Base-by-base conservation (phyloP, 2,888 invertebrate species). In the Nowickia ferox region DNA sequence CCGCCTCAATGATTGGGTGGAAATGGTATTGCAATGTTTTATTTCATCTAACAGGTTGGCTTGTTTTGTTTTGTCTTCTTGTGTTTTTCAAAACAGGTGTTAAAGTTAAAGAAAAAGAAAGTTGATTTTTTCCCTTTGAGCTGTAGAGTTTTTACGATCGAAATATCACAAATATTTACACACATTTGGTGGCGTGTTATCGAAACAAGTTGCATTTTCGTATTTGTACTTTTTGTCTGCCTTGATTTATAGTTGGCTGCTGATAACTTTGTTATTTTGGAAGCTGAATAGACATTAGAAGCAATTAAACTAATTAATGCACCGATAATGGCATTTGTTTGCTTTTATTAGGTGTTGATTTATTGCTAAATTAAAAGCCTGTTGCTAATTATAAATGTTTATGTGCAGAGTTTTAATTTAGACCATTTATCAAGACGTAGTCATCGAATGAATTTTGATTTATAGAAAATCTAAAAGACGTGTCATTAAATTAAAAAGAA, bases 271-370 rank as follows among this genome's bases (percentile, higher is more conserved):
- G 10, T 48, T 75, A n/a, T 53, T 68, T 74, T 80, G 30, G 48
- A 68, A 80, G 68, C 51, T 53, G 59, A 51, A 61, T 61, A 53
- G 46, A 68, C 15, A 51, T 66, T 81, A 19, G 44, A 81, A 75
- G 44, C 75, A 68, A 68, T 76, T 82, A 69, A 82, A 69, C 22
- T 61, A 81, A 81, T 81, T 75, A 75, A 75, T 53, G 75, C 51
- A 19, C 2, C 42, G 13, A 48, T 44, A 68, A 59, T 46, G 38
- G 42, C 19, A 75, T 61, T 75, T 48, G n/a, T 30, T 42, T 55
- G 17, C 40, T 72, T 59, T 75, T 61, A 76, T 82, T 76, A 76
- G 55, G 63, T 76, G 82, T 76, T 75, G 61, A 82, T 82, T 76
- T 82, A 75, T 69, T n/a, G 22, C 22, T 30, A 44, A 38, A 48